phyloP scores from a whole-genome alignment of 2,888 invertebrate genomes.

The Eupeodes luniger region DNA sequence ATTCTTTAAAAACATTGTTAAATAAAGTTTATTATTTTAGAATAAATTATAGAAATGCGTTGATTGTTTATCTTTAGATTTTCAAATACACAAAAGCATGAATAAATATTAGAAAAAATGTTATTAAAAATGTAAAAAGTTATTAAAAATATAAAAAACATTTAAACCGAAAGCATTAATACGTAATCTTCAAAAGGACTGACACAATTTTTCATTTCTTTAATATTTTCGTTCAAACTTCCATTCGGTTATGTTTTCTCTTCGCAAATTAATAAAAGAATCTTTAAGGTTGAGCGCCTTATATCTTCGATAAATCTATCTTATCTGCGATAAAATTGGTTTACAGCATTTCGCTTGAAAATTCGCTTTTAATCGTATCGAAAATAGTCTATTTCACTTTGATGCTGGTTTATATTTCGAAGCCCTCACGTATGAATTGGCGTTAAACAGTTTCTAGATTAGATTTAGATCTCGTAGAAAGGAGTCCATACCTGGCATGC shows the following conservation, averaged over 20 bases:
- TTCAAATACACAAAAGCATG: too few relatives aligned
- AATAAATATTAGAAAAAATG: too few relatives aligned
- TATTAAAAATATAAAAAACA: not conserved
- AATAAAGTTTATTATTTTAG: not conserved
- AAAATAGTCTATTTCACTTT: too few relatives aligned
- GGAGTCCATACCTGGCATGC: too few relatives aligned
- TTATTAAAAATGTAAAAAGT: not conserved
- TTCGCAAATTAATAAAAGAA: conserved; percentile 2
- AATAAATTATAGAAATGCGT: not conserved
- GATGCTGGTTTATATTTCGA: too few relatives aligned
- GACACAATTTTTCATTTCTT: not conserved
- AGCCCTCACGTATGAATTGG: too few relatives aligned
- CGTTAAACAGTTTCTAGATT: too few relatives aligned
- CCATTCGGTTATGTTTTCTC: not conserved
- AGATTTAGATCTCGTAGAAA: too few relatives aligned
- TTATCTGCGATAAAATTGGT: too few relatives aligned
- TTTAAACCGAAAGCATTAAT: conserved; percentile 1
- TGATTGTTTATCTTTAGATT: not conserved
- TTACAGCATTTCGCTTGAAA: too few relatives aligned
- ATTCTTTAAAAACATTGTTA: not conserved
- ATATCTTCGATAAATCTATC: not conserved
- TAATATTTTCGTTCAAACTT: not conserved
- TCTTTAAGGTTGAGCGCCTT: not conserved
- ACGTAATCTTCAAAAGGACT: not conserved
- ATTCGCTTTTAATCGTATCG: too few relatives aligned